A percentile compares a stretch with the other conserved stretches of the same genome.
phyloP scores from a whole-genome alignment of 2,113 vertebrate species.

The Paedocypris sp. region DNA sequence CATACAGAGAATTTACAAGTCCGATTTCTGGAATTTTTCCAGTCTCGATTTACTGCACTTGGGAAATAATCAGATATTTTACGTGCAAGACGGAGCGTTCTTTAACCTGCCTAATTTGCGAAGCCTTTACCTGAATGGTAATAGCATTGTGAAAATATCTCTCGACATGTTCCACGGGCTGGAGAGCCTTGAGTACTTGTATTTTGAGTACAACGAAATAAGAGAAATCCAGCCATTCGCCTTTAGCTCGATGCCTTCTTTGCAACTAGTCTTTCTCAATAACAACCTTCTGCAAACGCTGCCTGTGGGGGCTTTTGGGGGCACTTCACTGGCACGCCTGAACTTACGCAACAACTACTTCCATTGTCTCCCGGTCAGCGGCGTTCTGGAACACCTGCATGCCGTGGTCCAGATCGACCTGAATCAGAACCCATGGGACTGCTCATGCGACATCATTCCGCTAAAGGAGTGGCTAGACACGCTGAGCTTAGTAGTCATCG shows the following conservation, averaged over 20 bases:
- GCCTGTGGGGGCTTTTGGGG: slow-evolving; percentile 81
- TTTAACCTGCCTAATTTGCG: slow-evolving; percentile 84
- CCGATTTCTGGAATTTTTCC: slow-evolving; percentile 97
- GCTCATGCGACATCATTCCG: slow-evolving; percentile 82
- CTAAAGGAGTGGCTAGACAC: slow-evolving; percentile 96
- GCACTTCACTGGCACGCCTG: slow-evolving; percentile 82
- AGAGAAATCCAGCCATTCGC: slow-evolving; percentile 81
- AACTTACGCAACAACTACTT: slow-evolving; percentile 93
- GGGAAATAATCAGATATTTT: slow-evolving; percentile 94
- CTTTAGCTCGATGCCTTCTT: slow-evolving; percentile 87
- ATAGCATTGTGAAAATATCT: slow-evolving; percentile 83
- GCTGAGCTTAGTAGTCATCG: slow-evolving; percentile 85
- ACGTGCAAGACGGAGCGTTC: slow-evolving; percentile 91
- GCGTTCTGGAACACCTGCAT: slow-evolving; percentile 86
- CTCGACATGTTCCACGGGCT: slow-evolving; percentile 90
- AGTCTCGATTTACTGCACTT: slow-evolving; percentile 92
- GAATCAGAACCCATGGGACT: slow-evolving; percentile 95
- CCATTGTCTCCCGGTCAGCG: slow-evolving; percentile 77
- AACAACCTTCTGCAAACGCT: slow-evolving; percentile 83
- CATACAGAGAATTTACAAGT: slow-evolving; percentile 91
- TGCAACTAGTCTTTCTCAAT: slow-evolving; percentile 89
- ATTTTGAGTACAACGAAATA: slow-evolving; percentile 95
- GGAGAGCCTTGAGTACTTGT: slow-evolving; percentile 84
- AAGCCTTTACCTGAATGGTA: slow-evolving; percentile 89
- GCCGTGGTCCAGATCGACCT: slow-evolving; percentile 95